phyloP scores from a whole-genome alignment of 1,140 invertebrate genomes.

The Neoseiulus cucumeris region DNA sequence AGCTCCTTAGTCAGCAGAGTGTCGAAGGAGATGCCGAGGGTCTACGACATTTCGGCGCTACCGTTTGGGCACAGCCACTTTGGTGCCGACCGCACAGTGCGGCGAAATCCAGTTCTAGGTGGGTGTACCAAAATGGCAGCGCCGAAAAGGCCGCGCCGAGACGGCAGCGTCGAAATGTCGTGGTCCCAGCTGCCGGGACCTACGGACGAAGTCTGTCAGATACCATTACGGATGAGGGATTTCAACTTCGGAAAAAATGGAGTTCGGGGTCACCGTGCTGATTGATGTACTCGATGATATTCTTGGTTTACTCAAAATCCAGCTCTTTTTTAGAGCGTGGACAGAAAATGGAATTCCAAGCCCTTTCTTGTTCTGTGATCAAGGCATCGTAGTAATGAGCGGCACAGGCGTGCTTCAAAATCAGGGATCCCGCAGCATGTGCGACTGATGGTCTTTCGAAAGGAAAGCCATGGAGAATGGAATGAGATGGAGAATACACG shows the following conservation, averaged over 20 bases:
- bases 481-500: neutral
- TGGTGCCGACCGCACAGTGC: no score
- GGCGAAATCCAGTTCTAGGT: no score
- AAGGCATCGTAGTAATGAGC: neutral
- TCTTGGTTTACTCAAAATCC: neutral
- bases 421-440: neutral
- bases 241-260: no score
- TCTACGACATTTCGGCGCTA: no score
- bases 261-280: neutral
- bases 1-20: neutral
- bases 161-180: no score
- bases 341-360: neutral
- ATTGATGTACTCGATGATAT: constrained; percentile 4
- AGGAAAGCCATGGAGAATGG: neutral
- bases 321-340: neutral
- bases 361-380: neutral
- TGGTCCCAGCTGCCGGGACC: no score
- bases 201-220: neutral
- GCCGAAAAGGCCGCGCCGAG: no score
- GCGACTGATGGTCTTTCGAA: constrained; percentile 1
- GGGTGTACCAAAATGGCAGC: no score
- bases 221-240: no score
- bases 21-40: neutral
- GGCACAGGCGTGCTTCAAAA: neutral
- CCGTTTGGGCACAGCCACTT: no score